These are phyloP conservation scores for Gallinago undulata DNA, from an alignment of 2,113 vertebrate genomes.

Conservation along the genomic window DNA sequence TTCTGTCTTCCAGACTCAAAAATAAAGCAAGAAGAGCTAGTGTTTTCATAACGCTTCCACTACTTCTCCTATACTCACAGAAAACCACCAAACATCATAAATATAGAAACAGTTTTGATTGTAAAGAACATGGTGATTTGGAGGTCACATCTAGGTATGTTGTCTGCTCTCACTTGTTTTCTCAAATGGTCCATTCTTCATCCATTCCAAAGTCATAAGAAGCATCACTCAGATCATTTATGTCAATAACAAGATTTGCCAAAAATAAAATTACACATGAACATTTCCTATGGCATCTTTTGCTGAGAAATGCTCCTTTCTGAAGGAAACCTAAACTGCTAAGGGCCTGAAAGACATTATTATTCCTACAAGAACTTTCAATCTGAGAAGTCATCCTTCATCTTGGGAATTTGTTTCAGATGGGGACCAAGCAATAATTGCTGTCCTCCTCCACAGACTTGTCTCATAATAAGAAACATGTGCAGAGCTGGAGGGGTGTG, in stretches of 20 bases:
- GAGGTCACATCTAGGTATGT: neutral
- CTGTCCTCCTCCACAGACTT: neutral
- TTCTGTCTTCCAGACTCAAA: neutral
- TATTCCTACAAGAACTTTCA: slow-evolving; percentile 53
- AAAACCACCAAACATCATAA: neutral
- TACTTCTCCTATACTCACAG: neutral
- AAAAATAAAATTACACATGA: neutral
- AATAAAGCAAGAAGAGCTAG: neutral
- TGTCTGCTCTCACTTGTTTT: neutral
- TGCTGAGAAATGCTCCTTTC: neutral
- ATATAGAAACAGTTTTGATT: neutral
- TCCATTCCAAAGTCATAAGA: neutral
- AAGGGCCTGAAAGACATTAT: slow-evolving; percentile 24
- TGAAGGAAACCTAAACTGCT: slow-evolving; percentile 30
- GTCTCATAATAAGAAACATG: slow-evolving; percentile 50
- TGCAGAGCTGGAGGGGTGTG: slow-evolving; percentile 33
- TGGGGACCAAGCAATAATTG: slow-evolving; percentile 19
- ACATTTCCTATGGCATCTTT: neutral
- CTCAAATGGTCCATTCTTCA: neutral
- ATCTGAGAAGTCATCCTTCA: slow-evolving; percentile 46
- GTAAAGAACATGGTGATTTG: neutral
- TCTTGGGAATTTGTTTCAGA: slow-evolving; percentile 61
- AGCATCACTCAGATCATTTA: neutral
- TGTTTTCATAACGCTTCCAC: neutral
- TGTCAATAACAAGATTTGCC: neutral